Percentiles rank a stretch among this genome's conserved stretches.
Conservation (phyloP, 64 coral and sea anemone genomes). For the Exaiptasia diaphana region DNA sequence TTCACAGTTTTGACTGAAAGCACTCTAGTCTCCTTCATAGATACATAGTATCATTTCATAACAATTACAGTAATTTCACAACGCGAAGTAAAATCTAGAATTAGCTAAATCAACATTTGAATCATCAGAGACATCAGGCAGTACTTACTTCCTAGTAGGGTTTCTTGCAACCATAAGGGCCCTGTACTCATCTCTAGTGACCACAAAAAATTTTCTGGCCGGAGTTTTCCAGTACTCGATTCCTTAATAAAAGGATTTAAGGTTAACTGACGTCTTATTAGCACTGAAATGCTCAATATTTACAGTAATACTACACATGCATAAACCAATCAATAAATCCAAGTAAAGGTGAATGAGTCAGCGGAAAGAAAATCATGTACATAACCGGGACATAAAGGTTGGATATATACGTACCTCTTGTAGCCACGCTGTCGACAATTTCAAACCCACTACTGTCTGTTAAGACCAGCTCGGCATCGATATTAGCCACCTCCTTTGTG, state of each 20-base stretch:
- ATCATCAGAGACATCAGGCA: no score
- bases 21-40: no score
- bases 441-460: not conserved
- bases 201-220: not conserved
- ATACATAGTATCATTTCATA: no score
- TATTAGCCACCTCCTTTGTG: not conserved
- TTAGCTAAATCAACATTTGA: no score
- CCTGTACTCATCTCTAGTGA: not conserved
- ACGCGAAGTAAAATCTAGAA: no score
- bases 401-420: not conserved
- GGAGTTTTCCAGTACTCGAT: not conserved
- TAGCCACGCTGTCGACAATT: not conserved
- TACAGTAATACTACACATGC: not conserved
- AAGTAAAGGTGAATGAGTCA: not conserved
- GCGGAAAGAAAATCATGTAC: not conserved
- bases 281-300: no score
- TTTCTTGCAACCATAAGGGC: not conserved
- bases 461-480: not conserved
- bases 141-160: not conserved
- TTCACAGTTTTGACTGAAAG: no score
- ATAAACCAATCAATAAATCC: not conserved
- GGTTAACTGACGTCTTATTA: not conserved
- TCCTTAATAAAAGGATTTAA: not conserved
- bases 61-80: no score
- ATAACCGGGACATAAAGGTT: not conserved